These are phyloP conservation scores for Melikaiella ostensackeni DNA, from an alignment of 2,888 invertebrate species.

Conservation along the genomic window DNA sequence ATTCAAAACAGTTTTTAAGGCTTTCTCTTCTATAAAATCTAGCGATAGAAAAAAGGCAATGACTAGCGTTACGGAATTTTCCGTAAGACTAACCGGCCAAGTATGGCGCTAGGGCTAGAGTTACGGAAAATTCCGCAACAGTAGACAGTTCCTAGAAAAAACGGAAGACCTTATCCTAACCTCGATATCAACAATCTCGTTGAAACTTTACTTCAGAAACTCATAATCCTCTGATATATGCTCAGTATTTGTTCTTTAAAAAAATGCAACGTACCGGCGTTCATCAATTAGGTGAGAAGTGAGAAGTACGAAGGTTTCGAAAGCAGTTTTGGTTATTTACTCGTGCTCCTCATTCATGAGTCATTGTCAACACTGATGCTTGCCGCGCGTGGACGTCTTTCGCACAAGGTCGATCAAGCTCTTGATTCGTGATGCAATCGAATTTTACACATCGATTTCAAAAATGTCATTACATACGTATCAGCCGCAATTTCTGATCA, in stretches of 20 bases:
- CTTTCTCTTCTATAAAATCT: too few relatives aligned
- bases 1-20: too few relatives aligned
- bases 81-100: too few relatives aligned
- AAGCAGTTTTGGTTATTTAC: slow-evolving; percentile 5
- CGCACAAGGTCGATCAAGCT: slow-evolving; percentile 19
- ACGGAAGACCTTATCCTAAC: too few relatives aligned
- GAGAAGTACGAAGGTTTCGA: slow-evolving; percentile 15
- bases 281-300: slow-evolving; percentile 10
- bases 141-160: too few relatives aligned
- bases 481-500: neutral
- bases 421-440: slow-evolving; percentile 2
- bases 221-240: neutral
- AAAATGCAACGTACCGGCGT: slow-evolving; percentile 6
- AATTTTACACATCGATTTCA: slow-evolving; percentile 5
- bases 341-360: slow-evolving; percentile 9
- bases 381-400: slow-evolving; percentile 9
- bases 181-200: too few relatives aligned
- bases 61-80: too few relatives aligned
- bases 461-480: neutral
- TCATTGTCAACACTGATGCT: neutral
- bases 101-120: too few relatives aligned
- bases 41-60: too few relatives aligned
- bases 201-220: neutral
- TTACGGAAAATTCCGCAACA: too few relatives aligned
- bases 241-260: neutral